These are phyloP conservation scores for Garrulus glandarius DNA, from an alignment of 2,797 vertebrate species.

Conservation along the genomic window DNA sequence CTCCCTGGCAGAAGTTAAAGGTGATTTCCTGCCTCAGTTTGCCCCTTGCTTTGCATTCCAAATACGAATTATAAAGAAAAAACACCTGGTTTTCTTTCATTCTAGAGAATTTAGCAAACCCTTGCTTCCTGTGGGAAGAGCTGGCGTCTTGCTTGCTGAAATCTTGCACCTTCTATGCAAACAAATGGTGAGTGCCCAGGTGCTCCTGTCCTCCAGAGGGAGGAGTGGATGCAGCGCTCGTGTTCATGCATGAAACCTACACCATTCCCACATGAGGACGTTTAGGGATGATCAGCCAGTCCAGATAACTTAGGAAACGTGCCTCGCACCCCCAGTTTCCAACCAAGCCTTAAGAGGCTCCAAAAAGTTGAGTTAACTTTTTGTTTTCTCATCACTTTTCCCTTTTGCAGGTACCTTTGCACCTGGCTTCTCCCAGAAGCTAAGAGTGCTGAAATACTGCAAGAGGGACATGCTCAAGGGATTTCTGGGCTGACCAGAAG, in stretches of 20 bases:
- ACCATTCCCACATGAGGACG: not conserved
- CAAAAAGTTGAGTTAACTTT: not conserved
- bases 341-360: not conserved
- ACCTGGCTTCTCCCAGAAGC: constrained; percentile 64
- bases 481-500: constrained; percentile 48
- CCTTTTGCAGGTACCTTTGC: constrained; percentile 60
- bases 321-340: not conserved
- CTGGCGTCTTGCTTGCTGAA: constrained; percentile 93
- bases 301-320: not conserved
- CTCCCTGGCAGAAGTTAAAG: not conserved
- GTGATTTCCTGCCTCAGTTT: not conserved
- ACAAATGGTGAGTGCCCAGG: constrained; percentile 88
- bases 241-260: not conserved
- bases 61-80: not conserved
- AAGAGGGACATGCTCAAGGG: constrained; percentile 28
- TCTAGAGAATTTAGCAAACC: constrained; percentile 97
- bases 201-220: not conserved
- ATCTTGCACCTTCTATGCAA: constrained; percentile 99
- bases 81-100: constrained; percentile 42
- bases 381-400: constrained; percentile 36
- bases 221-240: not conserved
- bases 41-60: not conserved
- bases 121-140: constrained; percentile 96
- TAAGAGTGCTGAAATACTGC: constrained; percentile 45
- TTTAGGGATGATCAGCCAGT: not conserved